Evolutionary conservation across 2,797 vertebrate species (phyloP).

Genomic region (Eidolon dupreanum): DNA sequence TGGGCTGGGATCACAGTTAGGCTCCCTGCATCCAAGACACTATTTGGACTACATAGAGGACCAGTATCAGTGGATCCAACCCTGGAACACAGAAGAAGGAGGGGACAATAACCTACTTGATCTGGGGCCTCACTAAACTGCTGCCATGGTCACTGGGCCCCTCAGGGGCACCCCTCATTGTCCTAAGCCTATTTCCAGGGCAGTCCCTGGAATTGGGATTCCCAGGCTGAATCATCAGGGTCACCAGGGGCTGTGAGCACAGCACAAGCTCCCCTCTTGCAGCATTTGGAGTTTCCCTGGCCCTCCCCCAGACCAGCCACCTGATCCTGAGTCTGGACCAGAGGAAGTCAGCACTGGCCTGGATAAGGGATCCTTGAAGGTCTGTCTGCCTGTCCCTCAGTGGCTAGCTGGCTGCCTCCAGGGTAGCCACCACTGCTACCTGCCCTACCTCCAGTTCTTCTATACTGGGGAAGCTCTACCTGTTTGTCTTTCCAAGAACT

Average conservation of each 20-base stretch:
- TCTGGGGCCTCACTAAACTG: not conserved
- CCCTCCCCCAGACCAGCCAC: conserved; percentile 4
- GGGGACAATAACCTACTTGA: not conserved
- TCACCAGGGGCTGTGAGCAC: conserved; percentile 22
- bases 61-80: not conserved
- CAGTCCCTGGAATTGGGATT: conserved; percentile 55
- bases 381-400: not conserved
- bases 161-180: not conserved
- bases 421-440: not conserved
- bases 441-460: not conserved
- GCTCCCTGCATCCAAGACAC: not conserved
- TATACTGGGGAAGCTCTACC: not conserved
- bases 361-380: not conserved
- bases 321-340: not conserved
- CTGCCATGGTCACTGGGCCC: not conserved
- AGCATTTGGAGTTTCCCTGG: conserved; percentile 75
- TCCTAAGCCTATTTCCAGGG: conserved; percentile 8
- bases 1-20: not conserved
- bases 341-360: not conserved
- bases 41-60: not conserved
- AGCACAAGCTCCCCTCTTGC: conserved; percentile 49
- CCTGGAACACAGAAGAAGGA: not conserved
- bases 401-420: not conserved
- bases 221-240: conserved; percentile 72
- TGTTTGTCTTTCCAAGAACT: not conserved